A percentile compares a stretch with the other conserved stretches of the same genome.
Conservation (phyloP, 2,888 invertebrate species). For the Volucella inflata region DNA sequence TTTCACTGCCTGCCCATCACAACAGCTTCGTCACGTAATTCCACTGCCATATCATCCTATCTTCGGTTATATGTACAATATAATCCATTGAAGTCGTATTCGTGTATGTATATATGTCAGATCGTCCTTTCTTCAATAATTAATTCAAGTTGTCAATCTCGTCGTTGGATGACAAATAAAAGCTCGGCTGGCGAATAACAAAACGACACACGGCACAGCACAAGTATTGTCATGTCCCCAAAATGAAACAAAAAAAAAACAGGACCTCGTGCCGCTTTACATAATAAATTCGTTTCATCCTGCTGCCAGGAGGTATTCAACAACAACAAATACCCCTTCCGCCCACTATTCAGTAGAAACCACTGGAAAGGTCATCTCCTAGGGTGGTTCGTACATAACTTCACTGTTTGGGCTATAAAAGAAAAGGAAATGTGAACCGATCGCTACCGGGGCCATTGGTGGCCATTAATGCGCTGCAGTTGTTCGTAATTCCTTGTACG, state of each 20-base stretch:
- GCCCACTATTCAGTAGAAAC: neutral
- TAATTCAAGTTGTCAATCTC: constrained; percentile 56
- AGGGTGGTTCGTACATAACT: constrained; percentile 1
- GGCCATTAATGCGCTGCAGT: constrained; percentile 57
- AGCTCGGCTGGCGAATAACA: neutral
- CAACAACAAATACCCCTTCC: neutral
- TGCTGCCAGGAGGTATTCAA: neutral
- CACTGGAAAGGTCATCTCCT: constrained; percentile 3
- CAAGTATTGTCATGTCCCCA: constrained; percentile 30
- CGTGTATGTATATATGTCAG: constrained; percentile 6
- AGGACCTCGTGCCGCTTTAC: constrained; percentile 37
- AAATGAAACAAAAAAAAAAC: neutral
- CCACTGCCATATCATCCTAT: no score
- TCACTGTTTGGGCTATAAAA: constrained; percentile 1
- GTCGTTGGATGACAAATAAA: constrained; percentile 44
- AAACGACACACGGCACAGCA: neutral
- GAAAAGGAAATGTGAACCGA: neutral
- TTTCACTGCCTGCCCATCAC: no score
- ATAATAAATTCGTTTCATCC: constrained; percentile 41
- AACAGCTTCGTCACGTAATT: no score
- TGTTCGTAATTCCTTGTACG: constrained; percentile 28
- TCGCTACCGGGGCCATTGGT: constrained; percentile 8
- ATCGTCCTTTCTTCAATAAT: constrained; percentile 41
- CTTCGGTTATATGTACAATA: no score
- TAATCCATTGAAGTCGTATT: no score